A percentile compares a stretch with the other conserved stretches of the same genome.
These are phyloP conservation scores for Coleophora deauratella DNA, from an alignment of 2,888 invertebrate genomes.

Conservation along the genomic window DNA sequence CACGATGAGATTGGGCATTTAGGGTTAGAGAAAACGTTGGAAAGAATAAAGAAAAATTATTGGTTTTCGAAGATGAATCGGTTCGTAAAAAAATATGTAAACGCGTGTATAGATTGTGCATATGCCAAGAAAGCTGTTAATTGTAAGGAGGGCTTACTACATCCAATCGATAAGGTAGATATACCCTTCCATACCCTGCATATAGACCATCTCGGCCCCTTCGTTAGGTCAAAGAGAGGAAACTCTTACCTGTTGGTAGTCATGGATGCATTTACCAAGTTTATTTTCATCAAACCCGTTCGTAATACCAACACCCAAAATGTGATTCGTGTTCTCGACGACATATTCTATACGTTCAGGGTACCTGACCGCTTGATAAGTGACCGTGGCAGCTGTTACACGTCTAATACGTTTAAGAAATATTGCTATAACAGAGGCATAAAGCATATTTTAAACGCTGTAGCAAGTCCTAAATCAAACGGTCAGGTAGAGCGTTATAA, in stretches of 20 bases:
- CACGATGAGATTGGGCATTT: slow-evolving; percentile 3
- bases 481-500: no score
- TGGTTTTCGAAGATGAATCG: neutral
- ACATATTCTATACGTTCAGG: neutral
- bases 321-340: neutral
- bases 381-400: neutral
- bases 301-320: neutral
- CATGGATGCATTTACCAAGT: neutral
- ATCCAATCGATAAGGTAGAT: no score
- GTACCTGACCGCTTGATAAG: no score
- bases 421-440: no score
- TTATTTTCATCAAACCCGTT: neutral
- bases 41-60: no score
- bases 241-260: neutral
- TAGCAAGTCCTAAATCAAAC: no score
- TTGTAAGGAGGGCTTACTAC: no score
- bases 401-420: neutral
- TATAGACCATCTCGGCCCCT: no score
- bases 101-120: neutral
- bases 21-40: slow-evolving; percentile 3
- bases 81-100: no score
- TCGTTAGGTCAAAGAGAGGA: neutral
- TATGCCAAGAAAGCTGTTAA: neutral
- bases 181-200: no score
- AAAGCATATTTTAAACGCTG: no score